Conservation (phyloP, 2,888 invertebrate genomes). For the Hylaea fasciaria region DNA sequence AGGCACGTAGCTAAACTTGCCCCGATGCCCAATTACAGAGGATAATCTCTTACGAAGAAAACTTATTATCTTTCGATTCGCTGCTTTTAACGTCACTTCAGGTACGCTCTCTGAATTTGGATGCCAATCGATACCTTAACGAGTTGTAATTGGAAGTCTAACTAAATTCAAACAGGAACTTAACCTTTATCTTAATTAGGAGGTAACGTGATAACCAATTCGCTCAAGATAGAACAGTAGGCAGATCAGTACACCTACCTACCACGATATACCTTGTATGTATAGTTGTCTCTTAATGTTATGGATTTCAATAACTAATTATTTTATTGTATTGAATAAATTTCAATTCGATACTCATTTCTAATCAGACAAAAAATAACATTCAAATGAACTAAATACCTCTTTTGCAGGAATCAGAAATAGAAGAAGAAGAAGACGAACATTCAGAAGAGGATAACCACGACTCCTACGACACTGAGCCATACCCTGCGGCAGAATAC, state of each 20-base stretch:
- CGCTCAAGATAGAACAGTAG: no score
- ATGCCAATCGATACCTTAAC: conserved; percentile 13
- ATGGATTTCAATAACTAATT: no score
- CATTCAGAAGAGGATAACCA: conserved; percentile 29
- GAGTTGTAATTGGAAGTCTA: neutral
- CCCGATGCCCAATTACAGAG: conserved; percentile 35
- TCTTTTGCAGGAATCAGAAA: conserved; percentile 56
- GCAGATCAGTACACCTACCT: no score
- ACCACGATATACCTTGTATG: no score
- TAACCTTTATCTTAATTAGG: neutral
- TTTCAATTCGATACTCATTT: no score
- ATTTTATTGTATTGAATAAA: no score
- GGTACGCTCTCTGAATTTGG: neutral
- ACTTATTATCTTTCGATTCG: conserved; percentile 26
- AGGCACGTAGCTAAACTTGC: conserved; percentile 32
- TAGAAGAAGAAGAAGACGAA: conserved; percentile 47
- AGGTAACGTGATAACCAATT: no score
- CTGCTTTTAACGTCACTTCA: conserved; percentile 19
- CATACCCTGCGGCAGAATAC: conserved; percentile 37
- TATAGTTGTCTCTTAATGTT: no score
- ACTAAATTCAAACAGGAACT: neutral
- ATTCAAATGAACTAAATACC: no score
- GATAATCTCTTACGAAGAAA: conserved; percentile 26
- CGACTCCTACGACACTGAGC: conserved; percentile 30
- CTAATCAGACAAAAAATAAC: no score